A percentile compares a stretch with the other conserved stretches of the same genome.
Evolutionary conservation across 1,140 invertebrate species (phyloP).

Genomic region (Drosophila takahashii): DNA sequence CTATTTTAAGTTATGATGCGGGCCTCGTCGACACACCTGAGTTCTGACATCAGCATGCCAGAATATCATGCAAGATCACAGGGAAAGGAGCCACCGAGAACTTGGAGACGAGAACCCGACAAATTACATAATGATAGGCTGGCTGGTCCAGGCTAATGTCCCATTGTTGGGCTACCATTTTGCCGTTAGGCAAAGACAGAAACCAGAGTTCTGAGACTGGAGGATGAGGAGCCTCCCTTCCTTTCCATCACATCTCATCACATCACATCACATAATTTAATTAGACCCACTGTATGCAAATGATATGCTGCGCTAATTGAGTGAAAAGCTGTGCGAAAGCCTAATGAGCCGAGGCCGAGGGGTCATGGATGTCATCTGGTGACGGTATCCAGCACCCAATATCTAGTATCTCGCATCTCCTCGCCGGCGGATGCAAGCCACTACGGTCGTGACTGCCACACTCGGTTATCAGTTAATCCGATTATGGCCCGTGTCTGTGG

Average conservation of each 20-base stretch:
- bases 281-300: conserved; percentile 69
- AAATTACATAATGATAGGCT: conserved; percentile 77
- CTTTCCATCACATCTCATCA: too few species aligned
- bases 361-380: conserved; percentile 29
- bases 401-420: conserved; percentile 25
- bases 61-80: conserved; percentile 1
- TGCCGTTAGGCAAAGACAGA: conserved; percentile 21
- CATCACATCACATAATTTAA: conserved; percentile 53
- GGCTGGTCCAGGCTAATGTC: conserved; percentile 40
- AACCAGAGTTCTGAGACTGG: not conserved
- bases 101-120: conserved; percentile 32
- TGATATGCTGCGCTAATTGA: conserved; percentile 74
- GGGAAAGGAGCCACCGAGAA: conserved; percentile 40
- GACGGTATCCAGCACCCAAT: not conserved
- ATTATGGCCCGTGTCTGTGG: conserved; percentile 28
- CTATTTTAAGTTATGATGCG: conserved; percentile 81
- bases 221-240: not conserved
- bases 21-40: conserved; percentile 13
- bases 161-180: conserved; percentile 41
- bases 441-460: conserved; percentile 29
- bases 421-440: conserved; percentile 30
- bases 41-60: conserved; percentile 66
- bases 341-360: conserved; percentile 30
- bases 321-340: conserved; percentile 57
- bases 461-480: conserved; percentile 46